phyloP scores from a whole-genome alignment of 2,888 invertebrate genomes.

The Eumacrocentrus americanus region DNA sequence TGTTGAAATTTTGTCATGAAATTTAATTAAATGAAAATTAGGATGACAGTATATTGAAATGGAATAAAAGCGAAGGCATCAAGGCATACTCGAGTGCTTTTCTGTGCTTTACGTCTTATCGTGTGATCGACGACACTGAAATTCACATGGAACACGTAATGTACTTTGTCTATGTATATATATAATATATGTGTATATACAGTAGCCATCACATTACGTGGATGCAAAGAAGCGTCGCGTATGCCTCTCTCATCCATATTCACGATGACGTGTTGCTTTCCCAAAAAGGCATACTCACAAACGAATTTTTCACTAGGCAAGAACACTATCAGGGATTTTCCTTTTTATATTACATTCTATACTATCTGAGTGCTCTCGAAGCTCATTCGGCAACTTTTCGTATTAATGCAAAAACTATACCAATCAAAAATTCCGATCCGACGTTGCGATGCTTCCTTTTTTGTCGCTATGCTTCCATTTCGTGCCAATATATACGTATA shows the following conservation, averaged over 20 bases:
- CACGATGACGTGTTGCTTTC: background rate
- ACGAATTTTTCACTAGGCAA: background rate
- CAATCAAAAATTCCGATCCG: background rate
- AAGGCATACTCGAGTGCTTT: conserved; percentile 8
- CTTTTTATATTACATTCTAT: too few species aligned
- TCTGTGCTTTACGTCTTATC: conserved; percentile 19
- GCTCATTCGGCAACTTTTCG: too few species aligned
- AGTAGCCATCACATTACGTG: too few species aligned
- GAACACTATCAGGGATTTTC: too few species aligned
- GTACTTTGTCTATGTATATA: too few species aligned
- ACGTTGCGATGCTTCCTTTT: conserved; percentile 6
- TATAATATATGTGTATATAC: too few species aligned
- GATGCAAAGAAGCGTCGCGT: too few species aligned
- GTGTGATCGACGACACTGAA: conserved; percentile 18
- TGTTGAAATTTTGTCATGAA: too few species aligned
- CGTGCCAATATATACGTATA: conserved; percentile 24
- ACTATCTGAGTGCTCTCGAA: too few species aligned
- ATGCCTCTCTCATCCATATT: background rate
- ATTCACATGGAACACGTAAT: conserved; percentile 7
- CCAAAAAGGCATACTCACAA: background rate
- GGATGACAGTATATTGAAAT: background rate
- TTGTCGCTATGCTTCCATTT: conserved; percentile 16
- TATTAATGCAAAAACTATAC: too few species aligned
- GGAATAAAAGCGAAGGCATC: background rate
- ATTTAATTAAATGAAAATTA: too few species aligned